A percentile compares a stretch with the other conserved stretches of the same genome.
Evolutionary conservation across 2,888 invertebrate species (phyloP).

Genomic region (Andrena chrysosceles): DNA sequence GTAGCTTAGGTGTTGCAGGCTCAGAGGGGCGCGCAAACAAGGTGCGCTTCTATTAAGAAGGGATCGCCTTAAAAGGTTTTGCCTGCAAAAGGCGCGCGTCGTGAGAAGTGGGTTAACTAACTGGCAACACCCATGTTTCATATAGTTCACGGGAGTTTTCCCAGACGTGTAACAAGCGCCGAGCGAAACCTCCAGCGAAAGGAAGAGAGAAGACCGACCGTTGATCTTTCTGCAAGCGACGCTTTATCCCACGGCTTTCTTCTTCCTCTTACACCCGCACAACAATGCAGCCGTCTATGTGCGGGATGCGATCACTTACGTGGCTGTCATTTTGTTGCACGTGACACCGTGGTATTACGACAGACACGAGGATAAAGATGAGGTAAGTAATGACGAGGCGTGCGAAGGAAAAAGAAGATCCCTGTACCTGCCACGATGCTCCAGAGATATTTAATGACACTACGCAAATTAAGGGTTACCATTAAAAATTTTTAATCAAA

Average conservation of each 20-base stretch:
- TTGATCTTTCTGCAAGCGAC: slow-evolving; percentile 48
- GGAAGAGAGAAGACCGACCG: slow-evolving; percentile 29
- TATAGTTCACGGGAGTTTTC: slow-evolving; percentile 70
- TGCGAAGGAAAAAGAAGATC: not conserved
- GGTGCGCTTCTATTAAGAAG: not conserved
- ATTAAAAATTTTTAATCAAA: slow-evolving; percentile 16
- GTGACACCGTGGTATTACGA: slow-evolving; percentile 31
- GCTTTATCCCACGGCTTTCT: slow-evolving; percentile 62
- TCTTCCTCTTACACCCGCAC: slow-evolving; percentile 36
- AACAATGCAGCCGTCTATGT: slow-evolving; percentile 35
- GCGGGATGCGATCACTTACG: slow-evolving; percentile 34
- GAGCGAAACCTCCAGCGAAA: slow-evolving; percentile 31
- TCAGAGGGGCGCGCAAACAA: not conserved
- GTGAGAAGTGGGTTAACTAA: slow-evolving; percentile 79
- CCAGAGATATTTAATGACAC: not conserved
- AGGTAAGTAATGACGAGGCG: slow-evolving; percentile 28
- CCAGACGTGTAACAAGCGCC: slow-evolving; percentile 53
- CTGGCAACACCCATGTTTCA: slow-evolving; percentile 66
- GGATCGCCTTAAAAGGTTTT: slow-evolving; percentile 59
- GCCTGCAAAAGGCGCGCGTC: slow-evolving; percentile 60
- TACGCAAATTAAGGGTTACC: not conserved
- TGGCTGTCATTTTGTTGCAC: slow-evolving; percentile 18
- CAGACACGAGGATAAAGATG: slow-evolving; percentile 10
- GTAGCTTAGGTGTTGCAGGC: not conserved
- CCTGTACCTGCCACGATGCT: not conserved